Evolutionary conservation across 2,113 vertebrate genomes (phyloP).

Genomic region (Tragelaphus buxtoni): DNA sequence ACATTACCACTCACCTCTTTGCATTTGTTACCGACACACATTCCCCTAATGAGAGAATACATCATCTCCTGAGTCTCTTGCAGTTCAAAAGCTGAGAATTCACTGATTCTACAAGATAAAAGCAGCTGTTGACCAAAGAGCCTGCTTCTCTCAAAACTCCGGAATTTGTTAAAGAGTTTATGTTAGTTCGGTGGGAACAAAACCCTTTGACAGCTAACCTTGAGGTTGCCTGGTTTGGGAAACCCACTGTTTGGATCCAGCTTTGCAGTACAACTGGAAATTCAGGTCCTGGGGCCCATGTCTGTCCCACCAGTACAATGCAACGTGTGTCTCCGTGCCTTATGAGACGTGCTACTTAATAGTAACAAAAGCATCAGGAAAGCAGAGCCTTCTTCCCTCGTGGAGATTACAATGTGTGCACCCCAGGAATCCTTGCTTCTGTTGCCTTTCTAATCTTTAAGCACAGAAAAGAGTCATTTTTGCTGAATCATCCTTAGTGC

Average conservation of each 20-base stretch:
- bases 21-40: neutral
- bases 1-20: neutral
- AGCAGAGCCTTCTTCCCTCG: neutral
- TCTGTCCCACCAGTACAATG: neutral
- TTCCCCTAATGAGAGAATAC: neutral
- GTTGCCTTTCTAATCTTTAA: neutral
- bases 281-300: neutral
- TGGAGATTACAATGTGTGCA: neutral
- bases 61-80: neutral
- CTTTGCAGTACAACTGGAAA: constrained; percentile 16
- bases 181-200: neutral
- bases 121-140: neutral
- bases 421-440: neutral
- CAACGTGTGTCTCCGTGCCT: neutral
- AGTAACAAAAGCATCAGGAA: neutral
- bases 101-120: neutral
- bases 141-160: neutral
- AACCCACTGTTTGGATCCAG: neutral
- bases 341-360: neutral
- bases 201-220: neutral
- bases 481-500: neutral
- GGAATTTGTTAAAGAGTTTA: neutral
- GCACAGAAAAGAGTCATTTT: neutral
- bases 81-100: neutral
- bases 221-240: neutral